A percentile compares a stretch with the other conserved stretches of the same genome.
Evolutionary conservation across 2,888 invertebrate genomes (phyloP).

Genomic region (Pseudococcus jackbeardsleyi): DNA sequence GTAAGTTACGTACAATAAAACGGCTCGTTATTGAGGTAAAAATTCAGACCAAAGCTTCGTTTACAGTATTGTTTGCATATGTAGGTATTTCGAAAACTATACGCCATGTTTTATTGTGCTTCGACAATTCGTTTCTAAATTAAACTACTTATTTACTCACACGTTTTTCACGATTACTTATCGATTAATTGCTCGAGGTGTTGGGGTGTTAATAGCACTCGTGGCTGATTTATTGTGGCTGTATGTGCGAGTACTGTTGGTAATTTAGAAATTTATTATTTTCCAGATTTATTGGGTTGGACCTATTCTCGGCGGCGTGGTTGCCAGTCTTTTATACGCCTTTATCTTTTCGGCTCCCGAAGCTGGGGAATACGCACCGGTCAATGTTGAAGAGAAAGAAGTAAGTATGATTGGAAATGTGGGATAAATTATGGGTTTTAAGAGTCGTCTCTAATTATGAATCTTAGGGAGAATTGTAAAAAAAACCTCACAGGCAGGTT

Average conservation of each 20-base stretch:
- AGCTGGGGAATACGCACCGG: slow-evolving; percentile 70
- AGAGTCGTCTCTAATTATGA: too few relatives aligned
- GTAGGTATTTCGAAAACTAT: not conserved
- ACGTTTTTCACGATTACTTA: not conserved
- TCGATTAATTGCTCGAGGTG: slow-evolving; percentile 18
- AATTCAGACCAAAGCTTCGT: not conserved
- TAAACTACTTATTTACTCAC: not conserved
- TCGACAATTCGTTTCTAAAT: not conserved
- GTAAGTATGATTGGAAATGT: slow-evolving; percentile 67
- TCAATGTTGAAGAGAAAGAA: slow-evolving; percentile 71
- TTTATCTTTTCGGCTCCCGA: slow-evolving; percentile 71
- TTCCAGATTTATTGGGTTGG: slow-evolving; percentile 89
- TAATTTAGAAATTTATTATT: slow-evolving; percentile 32
- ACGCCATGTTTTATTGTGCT: not conserved
- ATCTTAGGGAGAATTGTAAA: too few relatives aligned
- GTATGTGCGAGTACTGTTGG: not conserved
- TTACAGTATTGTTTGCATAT: not conserved
- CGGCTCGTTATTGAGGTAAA: not conserved
- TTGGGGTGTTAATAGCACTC: slow-evolving; percentile 7
- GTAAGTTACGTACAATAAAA: not conserved
- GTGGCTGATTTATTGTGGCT: not conserved
- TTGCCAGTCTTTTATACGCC: slow-evolving; percentile 82
- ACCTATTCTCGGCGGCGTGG: slow-evolving; percentile 84
- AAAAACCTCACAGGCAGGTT: too few relatives aligned
- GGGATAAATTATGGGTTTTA: not conserved